Percentiles rank a stretch among this genome's conserved stretches.
phyloP scores from a whole-genome alignment of 2,888 invertebrate genomes.

The Gerris lacustris region DNA sequence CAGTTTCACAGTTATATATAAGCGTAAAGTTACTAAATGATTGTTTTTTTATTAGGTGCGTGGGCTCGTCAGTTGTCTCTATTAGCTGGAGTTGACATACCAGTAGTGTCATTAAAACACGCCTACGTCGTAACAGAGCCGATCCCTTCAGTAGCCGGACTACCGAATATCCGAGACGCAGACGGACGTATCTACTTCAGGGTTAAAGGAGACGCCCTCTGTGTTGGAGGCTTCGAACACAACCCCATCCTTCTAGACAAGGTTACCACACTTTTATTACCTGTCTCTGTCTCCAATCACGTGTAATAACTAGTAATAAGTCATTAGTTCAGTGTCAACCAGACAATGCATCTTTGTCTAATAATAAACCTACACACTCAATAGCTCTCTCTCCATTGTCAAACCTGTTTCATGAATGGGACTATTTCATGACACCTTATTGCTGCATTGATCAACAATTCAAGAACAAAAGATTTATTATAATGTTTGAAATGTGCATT shows the following conservation, averaged over 20 bases:
- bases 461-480: too few species aligned
- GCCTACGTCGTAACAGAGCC: slow-evolving; percentile 73
- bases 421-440: too few species aligned
- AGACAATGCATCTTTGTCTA: neutral
- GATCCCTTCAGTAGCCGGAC: slow-evolving; percentile 57
- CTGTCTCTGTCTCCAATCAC: neutral
- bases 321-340: neutral
- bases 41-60: slow-evolving; percentile 44
- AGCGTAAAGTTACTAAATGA: neutral
- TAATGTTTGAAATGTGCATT: too few species aligned
- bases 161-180: slow-evolving; percentile 77
- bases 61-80: slow-evolving; percentile 68
- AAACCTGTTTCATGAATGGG: too few species aligned
- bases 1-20: too few species aligned
- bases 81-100: slow-evolving; percentile 55
- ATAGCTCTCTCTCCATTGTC: too few species aligned
- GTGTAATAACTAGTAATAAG: neutral
- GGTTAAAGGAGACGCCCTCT: slow-evolving; percentile 68
- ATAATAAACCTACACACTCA: neutral
- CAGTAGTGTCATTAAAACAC: slow-evolving; percentile 73
- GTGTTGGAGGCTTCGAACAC: slow-evolving; percentile 75
- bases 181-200: slow-evolving; percentile 72
- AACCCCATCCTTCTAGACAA: slow-evolving; percentile 71
- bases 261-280: slow-evolving; percentile 37
- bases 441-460: too few species aligned